Conservation (phyloP, 1,140 invertebrate species). For the Plutomurus gul region DNA sequence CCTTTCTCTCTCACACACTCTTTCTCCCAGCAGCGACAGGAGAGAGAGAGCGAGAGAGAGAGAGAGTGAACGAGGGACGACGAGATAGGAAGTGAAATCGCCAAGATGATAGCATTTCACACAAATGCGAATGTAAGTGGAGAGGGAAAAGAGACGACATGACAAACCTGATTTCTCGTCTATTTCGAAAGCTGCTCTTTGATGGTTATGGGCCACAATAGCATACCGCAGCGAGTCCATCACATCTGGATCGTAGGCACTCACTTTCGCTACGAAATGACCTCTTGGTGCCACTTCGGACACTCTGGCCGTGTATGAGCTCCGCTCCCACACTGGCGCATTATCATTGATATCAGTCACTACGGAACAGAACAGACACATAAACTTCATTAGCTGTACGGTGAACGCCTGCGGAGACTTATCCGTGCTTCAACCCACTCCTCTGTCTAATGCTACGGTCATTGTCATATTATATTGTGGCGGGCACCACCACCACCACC, state of each 20-base stretch:
- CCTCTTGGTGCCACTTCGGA: constrained; percentile 80
- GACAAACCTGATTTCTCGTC: constrained; percentile 65
- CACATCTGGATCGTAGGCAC: constrained; percentile 83
- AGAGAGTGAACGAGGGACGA: no score
- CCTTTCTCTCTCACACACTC: no score
- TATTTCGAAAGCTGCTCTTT: constrained; percentile 78
- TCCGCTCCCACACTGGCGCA: constrained; percentile 80
- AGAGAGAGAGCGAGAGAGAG: no score
- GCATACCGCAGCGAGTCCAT: constrained; percentile 79
- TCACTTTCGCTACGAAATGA: constrained; percentile 84
- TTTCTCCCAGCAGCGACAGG: no score
- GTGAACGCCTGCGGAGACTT: background rate
- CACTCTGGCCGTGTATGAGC: constrained; percentile 75
- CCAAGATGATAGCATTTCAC: constrained; percentile 4
- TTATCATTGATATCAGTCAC: constrained; percentile 88
- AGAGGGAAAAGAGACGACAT: constrained; percentile 8
- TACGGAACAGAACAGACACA: constrained; percentile 54
- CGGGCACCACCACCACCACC: no score
- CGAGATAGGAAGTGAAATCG: background rate
- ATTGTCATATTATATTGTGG: background rate
- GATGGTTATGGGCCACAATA: constrained; percentile 81
- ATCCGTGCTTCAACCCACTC: constrained; percentile 33
- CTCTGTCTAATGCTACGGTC: background rate
- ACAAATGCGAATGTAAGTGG: background rate
- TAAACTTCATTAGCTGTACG: background rate